Evolutionary conservation across 2,888 invertebrate genomes (phyloP), one percentile per base, ranked within the genome.

Genomic region (Lobophora halterata): DNA sequence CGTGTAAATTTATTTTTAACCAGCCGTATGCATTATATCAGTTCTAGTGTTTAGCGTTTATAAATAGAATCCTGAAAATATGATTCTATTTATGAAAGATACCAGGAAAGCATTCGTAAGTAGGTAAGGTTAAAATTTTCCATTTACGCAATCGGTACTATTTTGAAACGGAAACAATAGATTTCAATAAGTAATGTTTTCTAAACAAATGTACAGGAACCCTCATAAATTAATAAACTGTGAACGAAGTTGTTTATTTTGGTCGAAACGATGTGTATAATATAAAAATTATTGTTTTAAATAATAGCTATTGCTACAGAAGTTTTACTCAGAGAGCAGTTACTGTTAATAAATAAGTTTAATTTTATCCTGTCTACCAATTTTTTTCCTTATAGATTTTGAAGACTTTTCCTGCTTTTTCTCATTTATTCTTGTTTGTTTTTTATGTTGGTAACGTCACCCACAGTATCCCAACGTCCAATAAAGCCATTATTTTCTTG

Each of bases 401-500:
- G n/a, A n/a, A n/a, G n/a, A n/a, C n/a, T n/a, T n/a, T n/a, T n/a
- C n/a, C n/a, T n/a, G n/a, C n/a, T n/a, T n/a, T n/a, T n/a, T n/a
- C n/a, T n/a, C n/a, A n/a, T n/a, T n/a, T n/a, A n/a, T n/a, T n/a
- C n/a, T n/a, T n/a, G n/a, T n/a, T n/a, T n/a, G n/a, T n/a, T n/a
- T n/a, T n/a, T n/a, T n/a, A n/a, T n/a, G n/a, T n/a, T n/a, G n/a
- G n/a, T n/a, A n/a, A n/a, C n/a, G n/a, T n/a, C 19, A 8, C 17
- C 21, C 18, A 24, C 31, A 36, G 27, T 35, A 26, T 1, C 24
- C 30, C 6, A 27, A 28, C 6, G 10, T 29, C 21, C 36, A 32
- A 13, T 36, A 33, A 26, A 40, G 20, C 29, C 12, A 40, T 40
- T 36, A 40, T 29, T 33, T 29, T 12, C 21, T 25, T 33, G 18